Percentiles rank a stretch among this genome's conserved stretches.
phyloP scores from a whole-genome alignment of 2,888 invertebrate genomes.

The Mechanitis mazaeus region DNA sequence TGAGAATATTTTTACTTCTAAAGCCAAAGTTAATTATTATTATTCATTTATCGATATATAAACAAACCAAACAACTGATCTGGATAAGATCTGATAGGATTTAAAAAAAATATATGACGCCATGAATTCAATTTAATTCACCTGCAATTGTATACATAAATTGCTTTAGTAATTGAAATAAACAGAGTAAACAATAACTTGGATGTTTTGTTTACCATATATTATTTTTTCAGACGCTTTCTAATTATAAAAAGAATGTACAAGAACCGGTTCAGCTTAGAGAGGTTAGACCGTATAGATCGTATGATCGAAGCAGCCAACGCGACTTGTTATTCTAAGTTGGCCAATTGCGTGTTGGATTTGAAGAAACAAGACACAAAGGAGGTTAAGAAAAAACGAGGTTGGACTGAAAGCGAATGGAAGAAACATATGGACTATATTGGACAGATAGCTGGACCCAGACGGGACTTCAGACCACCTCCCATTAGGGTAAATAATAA shows the following conservation, averaged over 20 bases:
- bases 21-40: too few species aligned
- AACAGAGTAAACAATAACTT: not conserved
- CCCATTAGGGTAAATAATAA: conserved; percentile 40
- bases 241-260: conserved; percentile 48
- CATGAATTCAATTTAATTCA: too few species aligned
- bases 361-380: conserved; percentile 53
- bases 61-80: too few species aligned
- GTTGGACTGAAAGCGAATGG: conserved; percentile 64
- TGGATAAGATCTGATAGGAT: too few species aligned
- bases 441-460: conserved; percentile 53
- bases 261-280: conserved; percentile 47
- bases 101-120: too few species aligned
- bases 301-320: conserved; percentile 60
- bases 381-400: conserved; percentile 53
- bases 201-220: not conserved
- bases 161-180: too few species aligned
- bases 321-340: conserved; percentile 55
- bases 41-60: too few species aligned
- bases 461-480: conserved; percentile 40
- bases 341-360: conserved; percentile 57
- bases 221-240: conserved; percentile 47
- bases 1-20: too few species aligned
- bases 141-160: too few species aligned
- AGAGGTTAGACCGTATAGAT: conserved; percentile 54
- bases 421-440: conserved; percentile 70